phyloP scores from a whole-genome alignment of 2,113 vertebrate species.

The Datnioides undecimradiatus region DNA sequence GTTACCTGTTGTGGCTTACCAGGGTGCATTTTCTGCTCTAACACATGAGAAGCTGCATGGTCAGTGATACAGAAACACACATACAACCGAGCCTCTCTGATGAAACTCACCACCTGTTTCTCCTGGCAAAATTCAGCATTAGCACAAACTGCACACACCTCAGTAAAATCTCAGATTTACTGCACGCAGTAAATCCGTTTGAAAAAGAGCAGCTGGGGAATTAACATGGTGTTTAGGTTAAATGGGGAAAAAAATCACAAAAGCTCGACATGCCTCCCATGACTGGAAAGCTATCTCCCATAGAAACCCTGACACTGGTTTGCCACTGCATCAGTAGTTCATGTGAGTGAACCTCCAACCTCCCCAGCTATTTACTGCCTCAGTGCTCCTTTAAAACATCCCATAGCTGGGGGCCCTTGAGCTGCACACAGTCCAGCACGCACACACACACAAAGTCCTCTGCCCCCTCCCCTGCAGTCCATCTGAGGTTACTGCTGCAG shows the following conservation, averaged over 20 bases:
- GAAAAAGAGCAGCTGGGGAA: slow-evolving; percentile 73
- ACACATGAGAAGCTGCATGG: slow-evolving; percentile 10
- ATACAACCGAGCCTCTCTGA: slow-evolving; percentile 2
- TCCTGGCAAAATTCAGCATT: slow-evolving; percentile 12
- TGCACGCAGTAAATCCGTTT: slow-evolving; percentile 48
- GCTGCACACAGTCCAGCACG: slow-evolving; percentile 21
- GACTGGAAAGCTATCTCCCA: slow-evolving; percentile 31
- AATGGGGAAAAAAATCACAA: slow-evolving; percentile 58
- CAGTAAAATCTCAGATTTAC: slow-evolving; percentile 53
- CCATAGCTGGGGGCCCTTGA: slow-evolving; percentile 26
- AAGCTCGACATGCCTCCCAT: slow-evolving; percentile 46
- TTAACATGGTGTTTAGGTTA: slow-evolving; percentile 57
- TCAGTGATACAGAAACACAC: neutral
- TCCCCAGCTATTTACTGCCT: slow-evolving; percentile 73
- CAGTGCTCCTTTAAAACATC: slow-evolving; percentile 69
- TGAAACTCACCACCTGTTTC: slow-evolving; percentile 67
- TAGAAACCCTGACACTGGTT: slow-evolving; percentile 44
- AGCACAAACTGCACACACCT: slow-evolving; percentile 26
- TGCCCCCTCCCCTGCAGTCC: slow-evolving; percentile 44
- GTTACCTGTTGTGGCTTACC: neutral
- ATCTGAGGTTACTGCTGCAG: slow-evolving; percentile 70
- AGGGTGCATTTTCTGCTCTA: slow-evolving; percentile 10
- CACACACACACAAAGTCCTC: neutral
- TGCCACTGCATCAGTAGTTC: slow-evolving; percentile 45
- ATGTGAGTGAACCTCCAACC: slow-evolving; percentile 57